These are phyloP conservation scores for Saccostrea glomerata DNA, from an alignment of 1,140 invertebrate genomes.

Conservation along the genomic window DNA sequence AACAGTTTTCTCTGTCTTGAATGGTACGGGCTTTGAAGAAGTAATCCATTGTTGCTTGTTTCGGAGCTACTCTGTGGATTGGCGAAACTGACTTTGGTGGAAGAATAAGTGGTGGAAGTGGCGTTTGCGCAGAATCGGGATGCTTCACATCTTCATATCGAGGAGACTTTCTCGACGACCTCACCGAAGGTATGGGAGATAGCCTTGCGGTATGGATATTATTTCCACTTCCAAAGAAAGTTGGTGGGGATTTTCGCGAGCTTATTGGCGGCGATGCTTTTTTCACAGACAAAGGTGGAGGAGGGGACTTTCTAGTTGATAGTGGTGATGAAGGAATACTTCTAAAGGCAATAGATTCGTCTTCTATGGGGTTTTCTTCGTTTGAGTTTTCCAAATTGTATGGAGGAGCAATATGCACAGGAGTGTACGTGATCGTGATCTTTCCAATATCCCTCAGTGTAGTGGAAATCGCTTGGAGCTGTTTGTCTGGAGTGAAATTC, in stretches of 20 bases:
- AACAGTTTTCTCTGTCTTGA: constrained; percentile 60
- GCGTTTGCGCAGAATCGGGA: constrained; percentile 35
- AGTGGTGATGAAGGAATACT: not conserved
- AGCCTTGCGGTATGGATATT: constrained; percentile 23
- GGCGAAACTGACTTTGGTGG: constrained; percentile 53
- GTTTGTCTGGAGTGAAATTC: constrained; percentile 54
- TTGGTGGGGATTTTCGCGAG: not conserved
- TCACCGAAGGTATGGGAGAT: not conserved
- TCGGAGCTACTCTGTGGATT: constrained; percentile 24
- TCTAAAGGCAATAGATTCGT: not conserved
- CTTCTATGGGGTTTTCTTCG: not conserved
- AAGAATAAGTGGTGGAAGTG: constrained; percentile 51
- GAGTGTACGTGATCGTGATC: constrained; percentile 52
- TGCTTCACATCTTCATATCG: not conserved
- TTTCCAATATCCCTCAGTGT: constrained; percentile 57
- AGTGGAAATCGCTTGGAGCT: constrained; percentile 55
- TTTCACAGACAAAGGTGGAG: not conserved
- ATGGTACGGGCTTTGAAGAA: constrained; percentile 59
- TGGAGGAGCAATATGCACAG: constrained; percentile 56
- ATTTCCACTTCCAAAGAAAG: not conserved
- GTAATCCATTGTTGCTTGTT: constrained; percentile 54
- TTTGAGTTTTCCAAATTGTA: constrained; percentile 51
- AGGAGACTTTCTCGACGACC: constrained; percentile 29
- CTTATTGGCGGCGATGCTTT: not conserved
- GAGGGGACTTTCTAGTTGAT: not conserved